A percentile compares a stretch with the other conserved stretches of the same genome.
These are phyloP conservation scores for Pandemis cinnamomeana DNA, from an alignment of 2,888 invertebrate genomes.

Conservation along the genomic window DNA sequence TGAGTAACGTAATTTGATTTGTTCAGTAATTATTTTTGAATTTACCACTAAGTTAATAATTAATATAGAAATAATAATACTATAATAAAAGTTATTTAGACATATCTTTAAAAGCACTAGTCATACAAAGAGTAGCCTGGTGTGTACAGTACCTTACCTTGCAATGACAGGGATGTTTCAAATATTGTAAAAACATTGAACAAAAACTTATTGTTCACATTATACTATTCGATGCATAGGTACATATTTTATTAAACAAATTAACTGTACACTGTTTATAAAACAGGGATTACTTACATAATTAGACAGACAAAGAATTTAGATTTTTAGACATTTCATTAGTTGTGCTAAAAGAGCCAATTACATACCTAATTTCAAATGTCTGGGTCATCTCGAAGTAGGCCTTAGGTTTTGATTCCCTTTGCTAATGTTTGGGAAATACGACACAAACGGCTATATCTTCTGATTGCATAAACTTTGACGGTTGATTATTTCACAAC, in stretches of 20 bases:
- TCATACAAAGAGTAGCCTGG: constrained; percentile 62
- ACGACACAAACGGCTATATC: no score
- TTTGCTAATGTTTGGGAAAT: no score
- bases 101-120: constrained; percentile 68
- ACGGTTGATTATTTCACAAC: no score
- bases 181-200: constrained; percentile 14
- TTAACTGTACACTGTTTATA: background rate
- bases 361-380: no score
- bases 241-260: background rate
- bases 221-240: background rate
- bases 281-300: no score
- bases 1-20: background rate
- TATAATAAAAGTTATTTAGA: constrained; percentile 25
- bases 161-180: constrained; percentile 50
- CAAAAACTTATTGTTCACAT: background rate
- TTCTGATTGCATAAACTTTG: no score
- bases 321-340: no score
- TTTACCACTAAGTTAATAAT: background rate
- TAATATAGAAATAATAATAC: background rate
- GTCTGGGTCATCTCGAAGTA: no score
- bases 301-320: no score
- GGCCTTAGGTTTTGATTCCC: no score
- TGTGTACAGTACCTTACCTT: constrained; percentile 62
- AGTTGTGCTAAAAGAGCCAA: no score
- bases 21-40: background rate